Conservation (phyloP, 1,140 invertebrate species). For the Cheumatopsyche charites region DNA sequence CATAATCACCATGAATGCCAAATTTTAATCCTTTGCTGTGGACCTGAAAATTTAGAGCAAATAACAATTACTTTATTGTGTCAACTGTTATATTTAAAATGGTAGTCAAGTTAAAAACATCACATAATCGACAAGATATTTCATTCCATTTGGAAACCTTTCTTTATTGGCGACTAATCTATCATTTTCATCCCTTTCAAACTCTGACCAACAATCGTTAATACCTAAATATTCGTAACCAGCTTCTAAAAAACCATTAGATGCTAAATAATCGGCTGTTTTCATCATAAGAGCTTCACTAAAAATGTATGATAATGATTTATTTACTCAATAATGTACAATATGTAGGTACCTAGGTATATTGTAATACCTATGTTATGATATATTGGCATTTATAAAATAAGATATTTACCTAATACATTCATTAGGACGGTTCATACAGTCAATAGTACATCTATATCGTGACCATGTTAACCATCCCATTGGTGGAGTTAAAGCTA, state of each 20-base stretch:
- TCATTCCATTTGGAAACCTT: constrained; percentile 85
- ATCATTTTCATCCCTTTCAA: constrained; percentile 68
- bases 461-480: constrained; percentile 81
- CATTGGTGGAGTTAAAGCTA: constrained; percentile 67
- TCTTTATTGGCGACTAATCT: constrained; percentile 75
- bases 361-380: too few species aligned
- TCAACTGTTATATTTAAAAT: too few species aligned
- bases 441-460: constrained; percentile 74
- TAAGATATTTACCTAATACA: constrained; percentile 80
- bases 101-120: constrained; percentile 51
- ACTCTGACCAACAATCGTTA: constrained; percentile 88
- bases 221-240: constrained; percentile 88
- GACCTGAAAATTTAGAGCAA: not conserved
- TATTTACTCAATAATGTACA: too few species aligned
- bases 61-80: too few species aligned
- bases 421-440: constrained; percentile 69
- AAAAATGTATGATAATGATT: constrained; percentile 48
- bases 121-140: constrained; percentile 81
- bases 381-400: too few species aligned
- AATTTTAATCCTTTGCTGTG: constrained; percentile 82
- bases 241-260: constrained; percentile 77
- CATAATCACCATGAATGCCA: constrained; percentile 89
- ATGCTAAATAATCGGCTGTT: constrained; percentile 78
- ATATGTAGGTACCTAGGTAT: too few species aligned
- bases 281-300: constrained; percentile 81